Conservation (phyloP, 1,140 invertebrate species). For the Caenorhabditis brenneri region DNA sequence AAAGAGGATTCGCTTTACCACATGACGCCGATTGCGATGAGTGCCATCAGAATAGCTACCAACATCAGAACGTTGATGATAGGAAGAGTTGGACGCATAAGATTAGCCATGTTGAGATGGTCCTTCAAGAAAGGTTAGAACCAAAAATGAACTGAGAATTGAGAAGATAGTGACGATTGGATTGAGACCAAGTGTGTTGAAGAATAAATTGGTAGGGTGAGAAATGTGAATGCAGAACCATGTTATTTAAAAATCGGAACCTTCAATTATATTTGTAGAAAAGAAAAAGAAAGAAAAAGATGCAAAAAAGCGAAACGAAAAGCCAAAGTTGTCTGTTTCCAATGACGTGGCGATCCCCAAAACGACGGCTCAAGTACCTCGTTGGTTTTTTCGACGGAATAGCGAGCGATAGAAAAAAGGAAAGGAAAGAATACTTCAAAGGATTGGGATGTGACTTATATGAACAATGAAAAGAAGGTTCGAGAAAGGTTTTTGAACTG, state of each 20-base stretch:
- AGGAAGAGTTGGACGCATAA: not conserved
- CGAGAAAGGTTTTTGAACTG: not conserved
- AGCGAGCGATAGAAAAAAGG: not conserved
- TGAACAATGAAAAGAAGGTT: not conserved
- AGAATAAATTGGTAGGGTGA: not conserved
- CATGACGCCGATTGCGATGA: not conserved
- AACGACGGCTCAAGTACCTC: not conserved
- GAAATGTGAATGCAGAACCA: not conserved
- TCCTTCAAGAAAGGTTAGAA: not conserved
- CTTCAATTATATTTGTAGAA: not conserved
- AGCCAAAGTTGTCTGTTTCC: not conserved
- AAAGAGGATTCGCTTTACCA: not conserved
- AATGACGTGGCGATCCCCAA: constrained; percentile 15
- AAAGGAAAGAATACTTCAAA: not conserved
- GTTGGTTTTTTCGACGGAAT: not conserved
- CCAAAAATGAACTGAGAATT: not conserved
- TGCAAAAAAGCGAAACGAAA: too few relatives aligned
- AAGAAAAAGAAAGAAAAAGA: not conserved
- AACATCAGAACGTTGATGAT: not conserved
- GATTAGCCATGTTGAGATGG: not conserved
- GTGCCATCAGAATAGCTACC: not conserved
- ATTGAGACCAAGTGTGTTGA: not conserved
- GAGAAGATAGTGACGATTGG: too few relatives aligned
- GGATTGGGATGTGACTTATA: not conserved
- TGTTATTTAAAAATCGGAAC: not conserved